Percentiles rank a stretch among this genome's conserved stretches.
phyloP scores from a whole-genome alignment of 2,888 invertebrate genomes.

The Apomyelois bistriatella region DNA sequence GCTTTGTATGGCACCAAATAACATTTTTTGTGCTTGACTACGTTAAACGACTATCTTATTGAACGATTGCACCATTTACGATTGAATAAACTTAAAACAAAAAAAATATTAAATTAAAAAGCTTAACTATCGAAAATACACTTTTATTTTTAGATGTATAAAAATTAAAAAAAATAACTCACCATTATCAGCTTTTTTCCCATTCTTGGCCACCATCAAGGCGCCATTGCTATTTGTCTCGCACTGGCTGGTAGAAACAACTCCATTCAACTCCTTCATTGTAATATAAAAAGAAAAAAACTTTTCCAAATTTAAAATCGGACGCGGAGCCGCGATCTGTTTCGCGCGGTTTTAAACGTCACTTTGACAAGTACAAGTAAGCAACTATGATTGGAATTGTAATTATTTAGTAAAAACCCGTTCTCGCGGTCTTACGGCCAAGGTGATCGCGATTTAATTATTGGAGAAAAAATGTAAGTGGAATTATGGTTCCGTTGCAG shows the following conservation, averaged over 20 bases:
- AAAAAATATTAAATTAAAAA: neutral
- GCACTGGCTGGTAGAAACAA: constrained; percentile 47
- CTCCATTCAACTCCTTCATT: constrained; percentile 66
- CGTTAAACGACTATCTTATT: too few relatives aligned
- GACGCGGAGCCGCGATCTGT: constrained; percentile 23
- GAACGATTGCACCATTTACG: too few relatives aligned
- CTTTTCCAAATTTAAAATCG: constrained; percentile 22
- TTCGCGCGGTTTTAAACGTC: constrained; percentile 69
- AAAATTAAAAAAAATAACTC: constrained; percentile 30
- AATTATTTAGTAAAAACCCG: constrained; percentile 39
- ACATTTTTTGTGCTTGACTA: too few relatives aligned
- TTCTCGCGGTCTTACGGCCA: constrained; percentile 48
- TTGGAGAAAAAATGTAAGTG: constrained; percentile 30
- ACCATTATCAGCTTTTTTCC: constrained; percentile 56
- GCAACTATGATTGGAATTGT: constrained; percentile 46
- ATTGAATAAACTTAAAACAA: too few relatives aligned
- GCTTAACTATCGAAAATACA: neutral
- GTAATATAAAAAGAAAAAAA: constrained; percentile 18
- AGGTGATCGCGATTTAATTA: constrained; percentile 48
- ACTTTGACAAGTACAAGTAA: constrained; percentile 56
- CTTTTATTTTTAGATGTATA: neutral
- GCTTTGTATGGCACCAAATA: too few relatives aligned
- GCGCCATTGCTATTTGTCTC: constrained; percentile 35
- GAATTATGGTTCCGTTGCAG: constrained; percentile 23
- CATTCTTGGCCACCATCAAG: constrained; percentile 55